Percentiles rank a stretch among this genome's conserved stretches.
phyloP scores from a whole-genome alignment of 1,140 invertebrate genomes.

The Aphelinus certus region DNA sequence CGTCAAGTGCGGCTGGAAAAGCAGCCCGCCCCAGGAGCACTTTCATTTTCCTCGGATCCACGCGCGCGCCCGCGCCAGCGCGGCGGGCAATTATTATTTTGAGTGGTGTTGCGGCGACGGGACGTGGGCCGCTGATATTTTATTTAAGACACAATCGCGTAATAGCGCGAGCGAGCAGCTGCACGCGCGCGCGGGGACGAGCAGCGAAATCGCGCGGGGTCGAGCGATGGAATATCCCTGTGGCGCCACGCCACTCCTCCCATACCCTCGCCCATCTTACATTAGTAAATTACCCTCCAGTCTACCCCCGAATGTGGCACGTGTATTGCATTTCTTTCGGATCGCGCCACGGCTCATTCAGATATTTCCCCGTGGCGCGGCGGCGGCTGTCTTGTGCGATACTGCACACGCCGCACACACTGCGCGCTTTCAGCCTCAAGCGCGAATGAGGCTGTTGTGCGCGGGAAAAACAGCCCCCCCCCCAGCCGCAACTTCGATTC shows the following conservation, averaged over 20 bases:
- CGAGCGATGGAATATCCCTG: too few relatives aligned
- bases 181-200: slow-evolving; percentile 42
- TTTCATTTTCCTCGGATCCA: slow-evolving; percentile 35
- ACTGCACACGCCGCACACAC: too few relatives aligned
- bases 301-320: slow-evolving; percentile 22
- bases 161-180: slow-evolving; percentile 56
- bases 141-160: slow-evolving; percentile 64
- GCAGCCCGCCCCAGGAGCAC: neutral
- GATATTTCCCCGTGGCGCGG: too few relatives aligned
- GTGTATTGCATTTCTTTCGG: slow-evolving; percentile 26
- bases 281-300: slow-evolving; percentile 56
- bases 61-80: slow-evolving; percentile 44
- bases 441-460: too few relatives aligned
- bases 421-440: too few relatives aligned
- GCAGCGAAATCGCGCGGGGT: slow-evolving; percentile 38
- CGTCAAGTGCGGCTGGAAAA: too few relatives aligned
- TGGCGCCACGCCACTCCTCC: too few relatives aligned
- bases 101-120: slow-evolving; percentile 56
- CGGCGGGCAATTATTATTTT: slow-evolving; percentile 62
- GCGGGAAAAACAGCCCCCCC: too few relatives aligned
- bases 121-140: slow-evolving; percentile 54
- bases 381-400: too few relatives aligned
- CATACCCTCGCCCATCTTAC: slow-evolving; percentile 38
- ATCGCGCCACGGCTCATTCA: neutral
- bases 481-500: too few relatives aligned